Percentiles rank a stretch among this genome's conserved stretches.
These are phyloP conservation scores for Erythrocercus mccallii DNA, from an alignment of 2,113 vertebrate species.

Conservation along the genomic window DNA sequence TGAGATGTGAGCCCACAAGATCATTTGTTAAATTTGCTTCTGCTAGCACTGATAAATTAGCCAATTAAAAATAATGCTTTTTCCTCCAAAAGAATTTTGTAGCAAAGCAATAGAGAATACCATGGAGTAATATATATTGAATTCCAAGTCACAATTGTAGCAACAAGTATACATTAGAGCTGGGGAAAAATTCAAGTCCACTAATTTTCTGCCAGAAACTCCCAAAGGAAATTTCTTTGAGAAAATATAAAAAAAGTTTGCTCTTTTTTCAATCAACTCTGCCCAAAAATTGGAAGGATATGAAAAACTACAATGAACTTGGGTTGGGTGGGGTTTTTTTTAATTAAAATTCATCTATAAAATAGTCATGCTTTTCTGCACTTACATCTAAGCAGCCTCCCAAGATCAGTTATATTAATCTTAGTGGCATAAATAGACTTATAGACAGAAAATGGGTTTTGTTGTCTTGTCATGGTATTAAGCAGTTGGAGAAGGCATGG, in stretches of 20 bases:
- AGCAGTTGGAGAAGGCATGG: background rate
- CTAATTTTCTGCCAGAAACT: background rate
- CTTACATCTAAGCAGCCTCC: background rate
- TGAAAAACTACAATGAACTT: background rate
- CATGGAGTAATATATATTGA: background rate
- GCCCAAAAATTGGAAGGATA: background rate
- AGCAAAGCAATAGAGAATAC: background rate
- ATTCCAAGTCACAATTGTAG: background rate
- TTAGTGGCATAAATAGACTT: background rate
- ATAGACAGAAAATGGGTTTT: background rate
- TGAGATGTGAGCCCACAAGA: background rate
- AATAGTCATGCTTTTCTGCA: background rate
- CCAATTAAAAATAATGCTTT: constrained; percentile 54
- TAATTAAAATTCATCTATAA: background rate
- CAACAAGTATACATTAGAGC: background rate
- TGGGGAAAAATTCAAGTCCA: background rate
- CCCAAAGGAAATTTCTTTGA: background rate
- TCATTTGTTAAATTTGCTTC: constrained; percentile 12
- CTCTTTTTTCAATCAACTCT: background rate
- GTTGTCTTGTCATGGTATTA: background rate
- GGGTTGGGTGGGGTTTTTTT: background rate
- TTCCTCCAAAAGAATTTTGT: background rate
- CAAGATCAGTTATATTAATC: background rate
- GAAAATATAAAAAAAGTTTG: background rate
- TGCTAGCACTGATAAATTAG: constrained; percentile 42